These are phyloP conservation scores for Catalaphyllia jardinei DNA, from an alignment of 64 coral and sea anemone species.

Conservation along the genomic window DNA sequence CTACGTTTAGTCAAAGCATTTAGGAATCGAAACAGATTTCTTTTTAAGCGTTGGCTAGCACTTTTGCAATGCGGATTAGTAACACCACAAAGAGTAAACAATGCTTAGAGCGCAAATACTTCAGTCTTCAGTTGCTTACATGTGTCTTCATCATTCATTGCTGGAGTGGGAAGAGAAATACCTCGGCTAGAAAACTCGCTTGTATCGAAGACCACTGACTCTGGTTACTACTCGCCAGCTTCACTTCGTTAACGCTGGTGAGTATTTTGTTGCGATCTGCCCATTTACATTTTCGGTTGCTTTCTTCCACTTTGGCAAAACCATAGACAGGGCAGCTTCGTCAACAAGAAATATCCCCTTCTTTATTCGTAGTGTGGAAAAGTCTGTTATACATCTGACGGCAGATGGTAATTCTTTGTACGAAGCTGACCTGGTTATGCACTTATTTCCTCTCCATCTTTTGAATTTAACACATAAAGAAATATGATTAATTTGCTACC, in stretches of 20 bases:
- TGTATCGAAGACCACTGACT: neutral
- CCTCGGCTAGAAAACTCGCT: neutral
- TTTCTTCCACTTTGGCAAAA: constrained; percentile 19
- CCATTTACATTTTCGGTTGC: constrained; percentile 16
- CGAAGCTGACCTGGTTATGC: constrained; percentile 49
- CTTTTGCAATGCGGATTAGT: neutral
- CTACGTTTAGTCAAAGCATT: constrained; percentile 36
- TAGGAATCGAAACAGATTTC: neutral
- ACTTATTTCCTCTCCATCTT: neutral
- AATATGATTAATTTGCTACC: neutral
- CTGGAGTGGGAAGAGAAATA: constrained; percentile 6
- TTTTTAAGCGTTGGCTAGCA: neutral
- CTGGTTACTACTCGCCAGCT: constrained; percentile 2
- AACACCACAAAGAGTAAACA: neutral
- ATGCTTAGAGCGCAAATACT: neutral
- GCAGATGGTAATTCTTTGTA: neutral
- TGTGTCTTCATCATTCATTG: neutral
- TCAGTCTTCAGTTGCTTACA: neutral
- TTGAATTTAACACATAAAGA: neutral
- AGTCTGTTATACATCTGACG: neutral
- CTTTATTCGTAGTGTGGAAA: neutral
- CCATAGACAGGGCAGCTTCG: constrained; percentile 52
- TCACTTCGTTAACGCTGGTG: constrained; percentile 14
- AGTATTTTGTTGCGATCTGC: constrained; percentile 46
- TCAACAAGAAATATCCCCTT: neutral